Base-by-base conservation (phyloP, 2,797 vertebrate species). In the Takifugu rubripes region DNA sequence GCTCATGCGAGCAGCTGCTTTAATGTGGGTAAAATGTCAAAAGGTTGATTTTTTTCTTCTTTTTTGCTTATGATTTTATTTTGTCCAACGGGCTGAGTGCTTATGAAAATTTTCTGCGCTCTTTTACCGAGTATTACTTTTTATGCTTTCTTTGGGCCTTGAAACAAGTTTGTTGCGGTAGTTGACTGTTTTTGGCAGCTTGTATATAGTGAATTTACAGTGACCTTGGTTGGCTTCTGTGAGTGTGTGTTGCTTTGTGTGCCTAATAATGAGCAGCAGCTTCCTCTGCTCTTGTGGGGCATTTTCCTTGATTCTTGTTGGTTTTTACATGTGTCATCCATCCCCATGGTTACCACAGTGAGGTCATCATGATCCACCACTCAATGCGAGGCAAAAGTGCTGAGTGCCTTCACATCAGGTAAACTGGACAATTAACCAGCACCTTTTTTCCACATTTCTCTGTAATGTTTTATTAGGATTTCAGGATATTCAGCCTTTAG, bases 361-460 rank as follows among this genome's bases (percentile, higher is more conserved):
- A 98, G 92, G 93, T 96, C 94, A 94, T 98, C 92, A 94, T 94
- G 94, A 93, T 96, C 92, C 94, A 94, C 93, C 94, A 93, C 86
- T 95, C 94, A 94, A 93, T 96, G 90, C 93, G 96, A 89, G 96
- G 96, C 94, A 93, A 95, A 93, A 98, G 97, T 93, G 94, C 95
- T 75, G 96, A 99, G 89, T 97, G 95, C 92, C 95, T 98, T 84
- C 94, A 95, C 90, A 95, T 88, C 78, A 93, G 96, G 97, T 99
- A 98, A 97, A 93, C 64, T 61, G 67, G 82, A 63, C 71, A 67
- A 25, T 80, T 54, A 52, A n/a, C 6, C 21, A 49, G 17, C 44
- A 46, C 44, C 53, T 6, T 50, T 70, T 9, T 73, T 71, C 21
- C 64, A 48, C 49, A 56, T 69, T 59, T 49, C 63, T 47, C 21